Evolutionary conservation across 2,797 vertebrate genomes (phyloP).

Genomic region (Tinamus major): DNA sequence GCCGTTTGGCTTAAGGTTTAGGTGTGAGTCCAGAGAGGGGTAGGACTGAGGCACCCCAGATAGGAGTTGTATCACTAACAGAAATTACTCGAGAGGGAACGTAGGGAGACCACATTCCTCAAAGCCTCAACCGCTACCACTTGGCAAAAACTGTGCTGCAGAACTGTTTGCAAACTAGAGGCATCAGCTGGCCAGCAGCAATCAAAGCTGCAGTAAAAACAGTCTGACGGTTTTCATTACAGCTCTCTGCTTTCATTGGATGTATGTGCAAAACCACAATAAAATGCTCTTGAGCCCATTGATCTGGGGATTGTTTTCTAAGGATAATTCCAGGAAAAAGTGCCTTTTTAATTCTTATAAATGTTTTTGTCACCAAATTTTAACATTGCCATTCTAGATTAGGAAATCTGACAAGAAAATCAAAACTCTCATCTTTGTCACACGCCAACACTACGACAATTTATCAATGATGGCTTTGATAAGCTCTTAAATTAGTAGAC

Average conservation of each 20-base stretch:
- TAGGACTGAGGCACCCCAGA: background rate
- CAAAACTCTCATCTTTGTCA: background rate
- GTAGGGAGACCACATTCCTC: background rate
- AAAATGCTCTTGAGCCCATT: background rate
- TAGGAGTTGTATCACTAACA: background rate
- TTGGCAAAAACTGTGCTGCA: conserved; percentile 38
- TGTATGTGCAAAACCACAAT: conserved; percentile 34
- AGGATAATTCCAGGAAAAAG: background rate
- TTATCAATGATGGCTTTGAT: background rate
- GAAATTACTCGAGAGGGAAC: background rate
- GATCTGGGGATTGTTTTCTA: background rate
- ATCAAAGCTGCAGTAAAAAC: conserved; percentile 59
- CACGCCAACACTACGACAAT: background rate
- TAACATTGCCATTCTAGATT: background rate
- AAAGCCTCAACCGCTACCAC: conserved; percentile 26
- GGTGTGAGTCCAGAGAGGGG: background rate
- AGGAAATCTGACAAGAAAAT: background rate
- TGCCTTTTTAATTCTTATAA: background rate
- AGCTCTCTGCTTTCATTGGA: conserved; percentile 44
- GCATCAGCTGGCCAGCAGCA: conserved; percentile 53
- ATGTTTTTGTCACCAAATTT: background rate
- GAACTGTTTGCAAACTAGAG: conserved; percentile 63
- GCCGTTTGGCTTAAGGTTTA: background rate
- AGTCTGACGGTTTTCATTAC: conserved; percentile 62
- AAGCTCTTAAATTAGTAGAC: background rate